Conservation (phyloP, 2,113 vertebrate species). For the Emydura subglobosa region DNA sequence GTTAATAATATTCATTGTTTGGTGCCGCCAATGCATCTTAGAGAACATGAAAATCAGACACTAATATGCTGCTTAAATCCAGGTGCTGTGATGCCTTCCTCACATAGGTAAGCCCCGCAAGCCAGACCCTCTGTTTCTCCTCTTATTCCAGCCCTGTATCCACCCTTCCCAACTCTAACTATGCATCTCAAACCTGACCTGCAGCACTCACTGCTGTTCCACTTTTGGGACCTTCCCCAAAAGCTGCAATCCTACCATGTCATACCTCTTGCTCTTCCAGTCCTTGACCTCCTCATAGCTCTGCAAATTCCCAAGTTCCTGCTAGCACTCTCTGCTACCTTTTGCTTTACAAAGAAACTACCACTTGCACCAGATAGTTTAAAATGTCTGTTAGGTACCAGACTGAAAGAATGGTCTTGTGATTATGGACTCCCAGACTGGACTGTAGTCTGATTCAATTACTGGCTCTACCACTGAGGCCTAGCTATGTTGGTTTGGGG, state of each 20-base stretch:
- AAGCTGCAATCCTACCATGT: background rate
- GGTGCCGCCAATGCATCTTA: slow-evolving; percentile 37
- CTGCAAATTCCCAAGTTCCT: background rate
- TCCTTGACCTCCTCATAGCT: background rate
- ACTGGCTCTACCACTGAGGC: background rate
- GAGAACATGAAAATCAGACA: slow-evolving; percentile 53
- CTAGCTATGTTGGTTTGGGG: background rate
- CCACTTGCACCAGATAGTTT: background rate
- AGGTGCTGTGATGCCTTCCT: background rate
- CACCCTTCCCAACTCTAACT: background rate
- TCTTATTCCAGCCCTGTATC: background rate
- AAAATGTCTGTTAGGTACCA: background rate
- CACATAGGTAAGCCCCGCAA: background rate
- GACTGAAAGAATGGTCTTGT: background rate
- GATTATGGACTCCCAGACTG: background rate
- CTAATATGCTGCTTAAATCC: slow-evolving; percentile 42
- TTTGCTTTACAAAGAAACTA: background rate
- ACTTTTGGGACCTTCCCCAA: background rate
- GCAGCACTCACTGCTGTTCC: background rate
- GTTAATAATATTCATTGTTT: slow-evolving; percentile 60
- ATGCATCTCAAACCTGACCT: background rate
- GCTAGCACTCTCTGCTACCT: background rate
- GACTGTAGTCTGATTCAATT: background rate
- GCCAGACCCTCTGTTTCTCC: background rate
- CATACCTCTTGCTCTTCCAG: background rate